Conservation (phyloP, 2,113 vertebrate genomes). For the Myrmophylax atrothorax region DNA sequence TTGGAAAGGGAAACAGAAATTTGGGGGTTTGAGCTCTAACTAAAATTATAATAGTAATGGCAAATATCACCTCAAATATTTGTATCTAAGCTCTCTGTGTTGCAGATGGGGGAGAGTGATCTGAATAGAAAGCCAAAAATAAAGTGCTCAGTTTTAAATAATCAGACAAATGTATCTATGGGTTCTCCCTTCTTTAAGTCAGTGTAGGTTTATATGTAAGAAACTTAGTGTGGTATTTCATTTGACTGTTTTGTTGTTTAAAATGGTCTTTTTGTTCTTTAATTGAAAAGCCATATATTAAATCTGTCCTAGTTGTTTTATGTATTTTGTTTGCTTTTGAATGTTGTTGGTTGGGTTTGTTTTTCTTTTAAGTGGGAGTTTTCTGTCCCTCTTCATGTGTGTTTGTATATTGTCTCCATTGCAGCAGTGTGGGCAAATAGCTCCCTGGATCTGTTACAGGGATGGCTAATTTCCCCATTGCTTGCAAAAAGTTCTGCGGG, state of each 20-base stretch:
- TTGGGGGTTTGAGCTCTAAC: background rate
- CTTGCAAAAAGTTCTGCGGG: background rate
- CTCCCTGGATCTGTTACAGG: background rate
- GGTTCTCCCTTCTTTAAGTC: background rate
- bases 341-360: background rate
- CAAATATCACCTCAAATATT: background rate
- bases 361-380: background rate
- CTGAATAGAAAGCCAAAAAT: background rate
- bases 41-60: background rate
- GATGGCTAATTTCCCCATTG: background rate
- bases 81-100: background rate
- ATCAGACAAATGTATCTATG: background rate
- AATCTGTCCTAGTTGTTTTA: background rate
- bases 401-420: conserved; percentile 13
- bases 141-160: background rate
- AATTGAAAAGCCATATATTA: conserved; percentile 5
- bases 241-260: conserved; percentile 11
- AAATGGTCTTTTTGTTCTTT: background rate
- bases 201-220: background rate
- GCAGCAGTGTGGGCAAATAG: background rate
- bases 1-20: background rate
- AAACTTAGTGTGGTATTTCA: background rate
- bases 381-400: background rate
- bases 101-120: background rate
- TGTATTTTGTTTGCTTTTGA: background rate